These are phyloP conservation scores for Diadophis punctatus DNA, from an alignment of 2,113 vertebrate genomes.

Conservation along the genomic window DNA sequence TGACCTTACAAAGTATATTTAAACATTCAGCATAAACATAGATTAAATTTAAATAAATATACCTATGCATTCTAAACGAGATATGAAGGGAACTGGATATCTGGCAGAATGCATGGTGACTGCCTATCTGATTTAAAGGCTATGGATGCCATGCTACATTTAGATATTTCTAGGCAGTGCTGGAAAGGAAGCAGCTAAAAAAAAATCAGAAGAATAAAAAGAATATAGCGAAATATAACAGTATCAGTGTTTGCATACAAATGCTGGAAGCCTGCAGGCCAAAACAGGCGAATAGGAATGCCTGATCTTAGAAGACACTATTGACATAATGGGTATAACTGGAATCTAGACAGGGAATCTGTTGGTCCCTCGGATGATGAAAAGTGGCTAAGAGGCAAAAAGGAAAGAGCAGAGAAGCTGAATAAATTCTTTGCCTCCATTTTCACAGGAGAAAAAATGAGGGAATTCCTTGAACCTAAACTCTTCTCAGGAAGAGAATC, in stretches of 20 bases:
- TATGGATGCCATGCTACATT: neutral
- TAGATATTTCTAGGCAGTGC: neutral
- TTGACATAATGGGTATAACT: neutral
- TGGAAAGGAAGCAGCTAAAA: neutral
- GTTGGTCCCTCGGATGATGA: neutral
- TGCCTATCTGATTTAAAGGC: neutral
- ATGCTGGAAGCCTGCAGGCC: neutral
- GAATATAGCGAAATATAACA: neutral
- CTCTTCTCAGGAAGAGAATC: neutral
- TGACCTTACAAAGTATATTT: neutral
- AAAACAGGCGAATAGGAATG: neutral
- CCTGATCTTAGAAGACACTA: neutral
- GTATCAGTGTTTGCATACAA: neutral
- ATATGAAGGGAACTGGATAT: neutral
- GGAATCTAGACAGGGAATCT: neutral
- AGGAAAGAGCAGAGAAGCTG: neutral
- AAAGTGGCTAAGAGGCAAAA: neutral
- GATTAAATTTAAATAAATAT: neutral
- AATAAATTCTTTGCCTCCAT: neutral
- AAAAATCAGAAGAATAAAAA: neutral
- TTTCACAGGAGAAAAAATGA: neutral
- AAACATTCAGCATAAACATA: neutral
- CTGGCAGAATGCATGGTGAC: neutral
- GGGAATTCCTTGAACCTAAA: neutral
- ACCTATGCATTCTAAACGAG: neutral